A percentile compares a stretch with the other conserved stretches of the same genome.
Conservation (phyloP, 1,140 invertebrate species). For the Ceratina japonica region DNA sequence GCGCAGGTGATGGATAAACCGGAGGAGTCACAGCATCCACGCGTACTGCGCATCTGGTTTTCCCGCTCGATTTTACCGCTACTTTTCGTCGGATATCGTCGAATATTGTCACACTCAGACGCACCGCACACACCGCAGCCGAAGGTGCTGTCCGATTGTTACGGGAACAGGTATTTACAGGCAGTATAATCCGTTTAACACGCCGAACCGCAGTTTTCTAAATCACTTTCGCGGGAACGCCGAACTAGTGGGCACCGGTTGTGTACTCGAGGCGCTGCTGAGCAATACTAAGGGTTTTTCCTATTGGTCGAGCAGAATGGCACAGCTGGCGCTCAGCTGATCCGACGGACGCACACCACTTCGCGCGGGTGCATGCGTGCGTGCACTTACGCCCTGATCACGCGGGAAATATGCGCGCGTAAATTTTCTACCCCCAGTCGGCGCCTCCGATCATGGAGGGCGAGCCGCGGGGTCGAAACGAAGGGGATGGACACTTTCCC, state of each 20-base stretch:
- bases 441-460: not conserved
- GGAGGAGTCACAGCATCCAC: slow-evolving; percentile 19
- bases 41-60: slow-evolving; percentile 27
- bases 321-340: slow-evolving; percentile 79
- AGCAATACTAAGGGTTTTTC: slow-evolving; percentile 22
- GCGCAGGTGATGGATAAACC: slow-evolving; percentile 13
- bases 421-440: slow-evolving; percentile 36
- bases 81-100: not conserved
- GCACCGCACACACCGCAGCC: not conserved
- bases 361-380: slow-evolving; percentile 26
- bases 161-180: not conserved
- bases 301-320: slow-evolving; percentile 63
- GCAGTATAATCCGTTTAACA: not conserved
- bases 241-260: slow-evolving; percentile 59
- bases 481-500: not conserved
- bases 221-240: slow-evolving; percentile 67
- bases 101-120: not conserved
- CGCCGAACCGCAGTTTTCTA: slow-evolving; percentile 9
- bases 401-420: slow-evolving; percentile 74
- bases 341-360: slow-evolving; percentile 54
- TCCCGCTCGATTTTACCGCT: slow-evolving; percentile 40
- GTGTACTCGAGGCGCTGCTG: slow-evolving; percentile 55
- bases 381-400: slow-evolving; percentile 48
- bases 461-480: slow-evolving; percentile 1
- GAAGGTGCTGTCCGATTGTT: not conserved